Evolutionary conservation across 2,888 invertebrate genomes (phyloP).

Genomic region (Xanthorhoe designata): DNA sequence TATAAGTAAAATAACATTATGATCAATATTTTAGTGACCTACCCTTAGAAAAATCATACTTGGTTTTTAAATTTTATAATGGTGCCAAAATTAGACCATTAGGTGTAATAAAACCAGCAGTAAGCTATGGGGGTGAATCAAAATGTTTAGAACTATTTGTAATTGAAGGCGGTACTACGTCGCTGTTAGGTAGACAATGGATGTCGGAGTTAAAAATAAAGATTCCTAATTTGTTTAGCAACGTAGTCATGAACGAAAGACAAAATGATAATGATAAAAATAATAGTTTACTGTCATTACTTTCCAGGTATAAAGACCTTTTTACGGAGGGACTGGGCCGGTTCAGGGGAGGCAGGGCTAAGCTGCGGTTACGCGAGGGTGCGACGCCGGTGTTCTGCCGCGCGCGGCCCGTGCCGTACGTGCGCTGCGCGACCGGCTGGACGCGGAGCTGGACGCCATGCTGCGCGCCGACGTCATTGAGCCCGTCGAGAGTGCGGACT

Average conservation of each 20-base stretch:
- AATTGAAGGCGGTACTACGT: constrained; percentile 6
- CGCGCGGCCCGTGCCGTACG: constrained; percentile 43
- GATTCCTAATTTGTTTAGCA: background rate
- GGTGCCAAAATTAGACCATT: background rate
- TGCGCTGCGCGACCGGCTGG: constrained; percentile 28
- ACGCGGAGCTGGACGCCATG: constrained; percentile 32
- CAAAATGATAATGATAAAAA: background rate
- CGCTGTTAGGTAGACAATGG: constrained; percentile 10
- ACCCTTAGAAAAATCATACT: background rate
- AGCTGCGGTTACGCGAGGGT: constrained; percentile 39
- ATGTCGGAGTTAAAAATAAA: constrained; percentile 6
- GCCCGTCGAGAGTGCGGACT: constrained; percentile 16
- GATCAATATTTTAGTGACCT: background rate
- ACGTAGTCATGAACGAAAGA: background rate
- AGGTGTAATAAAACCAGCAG: background rate
- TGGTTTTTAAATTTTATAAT: constrained; percentile 7
- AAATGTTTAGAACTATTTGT: constrained; percentile 3
- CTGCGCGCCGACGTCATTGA: constrained; percentile 22
- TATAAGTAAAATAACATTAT: constrained; percentile 1
- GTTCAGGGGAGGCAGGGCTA: constrained; percentile 38
- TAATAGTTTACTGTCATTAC: background rate
- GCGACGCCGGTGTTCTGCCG: constrained; percentile 43
- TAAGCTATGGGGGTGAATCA: background rate
- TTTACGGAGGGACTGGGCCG: constrained; percentile 29
- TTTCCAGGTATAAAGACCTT: constrained; percentile 7